Base-by-base conservation (phyloP, 37 sponge, comb jelly and placozoan genomes). In the Crambe crambe region DNA sequence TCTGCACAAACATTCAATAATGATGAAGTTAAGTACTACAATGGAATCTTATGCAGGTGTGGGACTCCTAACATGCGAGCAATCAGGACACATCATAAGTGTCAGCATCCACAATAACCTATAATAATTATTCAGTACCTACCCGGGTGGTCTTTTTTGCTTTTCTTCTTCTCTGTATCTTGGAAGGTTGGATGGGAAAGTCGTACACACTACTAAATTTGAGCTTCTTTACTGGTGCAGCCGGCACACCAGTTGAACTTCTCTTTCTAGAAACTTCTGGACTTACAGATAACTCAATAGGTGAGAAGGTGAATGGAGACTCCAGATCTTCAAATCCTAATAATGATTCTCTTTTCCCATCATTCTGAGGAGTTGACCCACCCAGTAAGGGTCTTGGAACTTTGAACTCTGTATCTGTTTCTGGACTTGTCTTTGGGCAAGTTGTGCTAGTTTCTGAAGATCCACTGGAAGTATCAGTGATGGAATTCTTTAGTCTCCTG, bases 291-390 rank as follows among this genome's bases (percentile, higher is more conserved):
- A 30, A n/a, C n/a, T n/a, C 20, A 0, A 78, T 63, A 72, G 79
- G 85, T n/a, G 85, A 71, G 12, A 84, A 26, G 79, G 85, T 5
- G 71, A 78, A 6, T 60, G 35, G 66, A 65, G 66, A 30, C 32
- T 30, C 79, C 56, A 85, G 73, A 21, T 17, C 58, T 21, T 78
- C 85, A 61, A 85, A 85, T 1, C 85, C 85, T 57, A 85, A 85
- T 8, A 78, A 72, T 25, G 81, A 61, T 26, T 64, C 37, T 15
- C 32, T 62, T 15, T 0, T 23, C 30, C 21, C 25, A 44, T 66
- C 29, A 35, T 44, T 29, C 29, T 36, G 35, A 0, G 85, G 85
- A 35, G 78, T 85, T 38, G 85, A 85, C 35, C 78, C 77, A 25
- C 70, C 68, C 20, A 69, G 68, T 5, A 29, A 23, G 0, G 58